phyloP scores from a whole-genome alignment of 2,888 invertebrate species.

The Glomeris marginata region DNA sequence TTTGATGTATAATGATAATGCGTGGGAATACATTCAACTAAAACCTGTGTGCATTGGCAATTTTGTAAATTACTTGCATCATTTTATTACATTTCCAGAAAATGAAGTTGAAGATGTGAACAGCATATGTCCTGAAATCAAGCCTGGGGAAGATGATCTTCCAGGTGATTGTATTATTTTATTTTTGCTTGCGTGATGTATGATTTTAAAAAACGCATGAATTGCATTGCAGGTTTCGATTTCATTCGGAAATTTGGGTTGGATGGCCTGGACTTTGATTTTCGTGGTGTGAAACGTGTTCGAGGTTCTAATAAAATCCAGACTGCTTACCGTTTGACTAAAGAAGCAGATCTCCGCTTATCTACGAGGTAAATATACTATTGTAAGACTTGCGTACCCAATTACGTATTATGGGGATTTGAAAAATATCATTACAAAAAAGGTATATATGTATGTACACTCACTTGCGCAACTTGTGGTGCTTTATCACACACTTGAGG shows the following conservation, averaged over 20 bases:
- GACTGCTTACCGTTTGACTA: conserved; percentile 61
- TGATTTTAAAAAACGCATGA: background rate
- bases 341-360: conserved; percentile 53
- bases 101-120: conserved; percentile 16
- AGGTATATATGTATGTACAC: no score
- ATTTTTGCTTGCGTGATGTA: background rate
- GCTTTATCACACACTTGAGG: no score
- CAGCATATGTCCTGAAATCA: conserved; percentile 21
- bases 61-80: no score
- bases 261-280: conserved; percentile 36
- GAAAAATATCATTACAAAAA: no score
- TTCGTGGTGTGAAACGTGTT: conserved; percentile 51
- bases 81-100: conserved; percentile 11
- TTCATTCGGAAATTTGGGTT: conserved; percentile 57
- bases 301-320: conserved; percentile 61
- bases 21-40: no score
- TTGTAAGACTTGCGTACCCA: no score
- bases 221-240: conserved; percentile 44
- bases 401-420: no score
- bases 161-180: conserved; percentile 29
- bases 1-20: no score
- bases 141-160: conserved; percentile 58
- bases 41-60: no score
- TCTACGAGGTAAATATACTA: conserved; percentile 58
- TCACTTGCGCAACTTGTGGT: no score